phyloP scores from a whole-genome alignment of 2,797 vertebrate species.

The Huso huso region DNA sequence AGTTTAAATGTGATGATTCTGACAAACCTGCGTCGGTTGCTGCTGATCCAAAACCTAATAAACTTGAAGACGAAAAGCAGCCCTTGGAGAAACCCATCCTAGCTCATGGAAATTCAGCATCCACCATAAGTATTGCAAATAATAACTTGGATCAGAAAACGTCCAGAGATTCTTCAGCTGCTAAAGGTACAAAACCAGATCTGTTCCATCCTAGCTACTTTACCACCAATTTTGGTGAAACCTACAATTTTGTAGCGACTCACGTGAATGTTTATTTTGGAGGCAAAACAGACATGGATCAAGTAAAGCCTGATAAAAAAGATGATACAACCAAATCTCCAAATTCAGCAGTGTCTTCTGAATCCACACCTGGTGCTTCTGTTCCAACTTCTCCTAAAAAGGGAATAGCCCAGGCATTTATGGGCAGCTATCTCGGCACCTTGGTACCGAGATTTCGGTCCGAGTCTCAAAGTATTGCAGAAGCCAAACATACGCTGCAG shows the following conservation, averaged over 20 bases:
- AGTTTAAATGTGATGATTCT: constrained; percentile 25
- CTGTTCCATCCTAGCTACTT: constrained; percentile 76
- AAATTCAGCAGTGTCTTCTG: constrained; percentile 31
- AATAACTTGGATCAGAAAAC: constrained; percentile 5
- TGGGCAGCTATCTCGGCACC: constrained; percentile 82
- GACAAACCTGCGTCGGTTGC: constrained; percentile 15
- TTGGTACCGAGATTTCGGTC: constrained; percentile 77
- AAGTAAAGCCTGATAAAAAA: constrained; percentile 41
- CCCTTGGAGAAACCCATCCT: constrained; percentile 36
- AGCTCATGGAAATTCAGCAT: constrained; percentile 25
- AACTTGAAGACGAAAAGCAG: constrained; percentile 38
- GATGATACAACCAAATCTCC: constrained; percentile 21
- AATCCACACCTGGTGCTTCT: constrained; percentile 24
- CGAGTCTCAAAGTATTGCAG: constrained; percentile 56
- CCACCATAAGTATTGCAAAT: constrained; percentile 9
- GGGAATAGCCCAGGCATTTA: constrained; percentile 78
- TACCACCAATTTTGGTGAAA: constrained; percentile 78
- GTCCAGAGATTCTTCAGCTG: constrained; percentile 33
- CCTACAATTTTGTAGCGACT: constrained; percentile 75
- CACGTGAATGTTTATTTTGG: constrained; percentile 87
- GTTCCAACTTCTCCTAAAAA: constrained; percentile 61
- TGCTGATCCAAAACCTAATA: constrained; percentile 27
- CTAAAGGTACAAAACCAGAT: constrained; percentile 40
- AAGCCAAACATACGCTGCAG: constrained; percentile 45
- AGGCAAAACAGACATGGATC: constrained; percentile 50